Evolutionary conservation across 2,888 invertebrate genomes (phyloP), one percentile per base, ranked within the genome.

Genomic region (Xestia c-nigrum): DNA sequence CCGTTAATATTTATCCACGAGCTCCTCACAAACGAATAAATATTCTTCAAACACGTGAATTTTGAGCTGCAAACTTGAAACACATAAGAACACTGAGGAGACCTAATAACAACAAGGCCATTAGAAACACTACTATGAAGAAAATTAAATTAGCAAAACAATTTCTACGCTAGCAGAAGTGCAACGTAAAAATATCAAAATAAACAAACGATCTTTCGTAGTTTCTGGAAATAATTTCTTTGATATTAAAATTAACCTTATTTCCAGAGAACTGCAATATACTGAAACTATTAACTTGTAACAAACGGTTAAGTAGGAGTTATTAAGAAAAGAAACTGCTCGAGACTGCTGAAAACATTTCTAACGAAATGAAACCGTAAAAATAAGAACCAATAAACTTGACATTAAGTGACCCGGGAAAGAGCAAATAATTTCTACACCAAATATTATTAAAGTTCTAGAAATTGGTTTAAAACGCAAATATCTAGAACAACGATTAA

Each of bases 311-410:
- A 52, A 55, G 66, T 61, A 55, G n/a, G 50, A 55, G 19, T 70
- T 61, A n/a, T 76, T 80, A 19, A 57, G 47, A 24, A 72, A 76
- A 61, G 66, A 80, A 72, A 50, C 72, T 68, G 24, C 50, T 65
- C 64, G 50, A 47, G 50, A 63, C 40, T 38, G n/a, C 31, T 72
- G 47, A 31, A 50, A 72, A 76, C 16, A 14, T 68, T 68, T 63
- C 69, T 63, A 63, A 24, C 63, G 63, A 43, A 78, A 63, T 47
- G 76, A 81, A 81, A 76, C 63, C 81, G 24, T 73, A 72, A n/a
- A 72, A 73, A 66, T 69, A 73, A 72, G 65, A 63, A 57, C 16
- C 31, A 59, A 64, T 72, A 68, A 64, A 66, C 40, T 46, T 64
- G 57, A 59, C 24, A 64, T 72, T 76, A 64, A 47, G 46, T 77